Conservation (phyloP, 2,888 invertebrate species). For the Mythimna albipuncta region DNA sequence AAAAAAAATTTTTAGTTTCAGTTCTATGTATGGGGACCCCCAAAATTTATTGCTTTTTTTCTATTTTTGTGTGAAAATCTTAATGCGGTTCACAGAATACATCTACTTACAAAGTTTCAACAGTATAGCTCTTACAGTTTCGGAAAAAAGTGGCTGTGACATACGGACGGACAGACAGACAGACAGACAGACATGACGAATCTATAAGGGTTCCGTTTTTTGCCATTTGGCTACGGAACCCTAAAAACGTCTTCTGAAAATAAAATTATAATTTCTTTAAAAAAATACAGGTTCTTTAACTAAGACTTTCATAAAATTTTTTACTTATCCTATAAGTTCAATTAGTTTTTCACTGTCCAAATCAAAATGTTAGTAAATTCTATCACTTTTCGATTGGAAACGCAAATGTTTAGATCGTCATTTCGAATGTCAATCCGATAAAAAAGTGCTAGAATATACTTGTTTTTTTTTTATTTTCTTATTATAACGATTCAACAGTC, state of each 20-base stretch:
- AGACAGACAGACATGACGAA: no score
- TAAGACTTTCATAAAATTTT: constrained; percentile 1
- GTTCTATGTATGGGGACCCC: no score
- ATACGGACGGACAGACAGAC: no score
- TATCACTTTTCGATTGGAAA: background rate
- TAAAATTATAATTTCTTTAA: background rate
- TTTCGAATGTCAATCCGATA: background rate
- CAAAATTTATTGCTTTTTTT: no score
- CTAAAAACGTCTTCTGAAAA: background rate
- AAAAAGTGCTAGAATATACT: constrained; percentile 1
- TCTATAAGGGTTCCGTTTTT: no score
- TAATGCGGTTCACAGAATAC: no score
- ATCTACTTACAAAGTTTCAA: no score
- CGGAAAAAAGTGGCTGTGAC: no score
- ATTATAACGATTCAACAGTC: background rate
- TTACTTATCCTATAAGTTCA: background rate
- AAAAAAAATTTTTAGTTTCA: no score
- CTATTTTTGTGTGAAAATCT: no score
- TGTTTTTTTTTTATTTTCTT: background rate
- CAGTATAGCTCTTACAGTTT: no score
- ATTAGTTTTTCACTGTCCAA: background rate
- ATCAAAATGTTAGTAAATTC: constrained; percentile 1
- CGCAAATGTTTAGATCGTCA: constrained; percentile 1
- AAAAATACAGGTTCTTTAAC: background rate
- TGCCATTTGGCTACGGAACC: no score